Percentiles rank a stretch among this genome's conserved stretches.
phyloP scores from a whole-genome alignment of 2,113 vertebrate genomes.

The Heterotis niloticus region DNA sequence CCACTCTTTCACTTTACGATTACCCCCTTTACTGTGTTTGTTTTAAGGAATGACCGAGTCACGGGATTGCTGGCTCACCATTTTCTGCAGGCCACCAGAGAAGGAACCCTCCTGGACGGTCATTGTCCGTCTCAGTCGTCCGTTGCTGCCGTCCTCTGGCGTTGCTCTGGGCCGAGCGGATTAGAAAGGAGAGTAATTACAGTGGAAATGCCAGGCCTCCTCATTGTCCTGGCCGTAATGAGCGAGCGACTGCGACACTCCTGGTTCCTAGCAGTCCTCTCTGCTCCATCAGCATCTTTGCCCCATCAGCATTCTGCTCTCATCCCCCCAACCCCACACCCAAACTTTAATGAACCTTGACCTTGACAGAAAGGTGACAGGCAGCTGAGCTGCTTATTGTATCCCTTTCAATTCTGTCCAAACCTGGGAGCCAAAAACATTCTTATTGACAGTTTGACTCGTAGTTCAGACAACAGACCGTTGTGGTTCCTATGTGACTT shows the following conservation, averaged over 20 bases:
- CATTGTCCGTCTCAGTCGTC: conserved; percentile 61
- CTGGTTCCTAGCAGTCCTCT: conserved; percentile 64
- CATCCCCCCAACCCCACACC: conserved; percentile 13
- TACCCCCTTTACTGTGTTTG: no score
- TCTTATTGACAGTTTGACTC: no score
- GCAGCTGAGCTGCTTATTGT: no score
- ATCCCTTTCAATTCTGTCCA: neutral
- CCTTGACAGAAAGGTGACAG: conserved; percentile 49
- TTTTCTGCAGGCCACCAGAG: conserved; percentile 46
- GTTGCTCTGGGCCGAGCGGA: conserved; percentile 78
- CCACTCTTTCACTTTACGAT: no score
- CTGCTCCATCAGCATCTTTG: conserved; percentile 71
- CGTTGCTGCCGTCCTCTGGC: conserved; percentile 74
- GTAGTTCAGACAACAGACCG: neutral
- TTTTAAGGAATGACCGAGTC: no score
- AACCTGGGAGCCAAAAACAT: neutral
- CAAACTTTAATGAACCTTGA: conserved; percentile 64
- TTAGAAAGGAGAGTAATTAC: conserved; percentile 79
- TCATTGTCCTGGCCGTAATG: conserved; percentile 71
- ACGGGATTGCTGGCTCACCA: no score
- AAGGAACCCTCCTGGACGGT: conserved; percentile 58
- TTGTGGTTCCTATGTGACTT: conserved; percentile 32
- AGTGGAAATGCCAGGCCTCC: conserved; percentile 1
- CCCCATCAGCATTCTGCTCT: conserved; percentile 55
- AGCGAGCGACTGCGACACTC: conserved; percentile 78